Evolutionary conservation across 2,797 vertebrate species (phyloP).

Genomic region (Chloroceryle amazona): DNA sequence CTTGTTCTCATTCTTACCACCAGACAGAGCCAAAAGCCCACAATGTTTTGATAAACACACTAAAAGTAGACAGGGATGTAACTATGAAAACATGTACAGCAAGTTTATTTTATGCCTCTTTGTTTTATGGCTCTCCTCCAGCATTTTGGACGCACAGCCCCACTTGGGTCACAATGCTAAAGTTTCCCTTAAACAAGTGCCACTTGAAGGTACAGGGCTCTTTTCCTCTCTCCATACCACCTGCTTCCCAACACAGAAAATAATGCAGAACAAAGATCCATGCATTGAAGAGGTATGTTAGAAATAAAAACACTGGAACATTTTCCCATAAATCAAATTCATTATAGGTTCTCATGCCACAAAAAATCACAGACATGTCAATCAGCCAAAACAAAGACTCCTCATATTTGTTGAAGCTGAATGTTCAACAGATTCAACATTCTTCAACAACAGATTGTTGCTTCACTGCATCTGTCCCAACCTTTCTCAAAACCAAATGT

Average conservation of each 20-base stretch:
- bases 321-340: background rate
- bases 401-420: background rate
- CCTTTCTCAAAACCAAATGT: background rate
- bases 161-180: constrained; percentile 4
- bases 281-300: background rate
- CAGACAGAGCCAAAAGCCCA: background rate
- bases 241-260: background rate
- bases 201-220: background rate
- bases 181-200: constrained; percentile 40
- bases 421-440: background rate
- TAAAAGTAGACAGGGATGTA: background rate
- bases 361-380: background rate
- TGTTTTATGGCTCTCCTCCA: constrained; percentile 40
- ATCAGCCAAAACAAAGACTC: background rate
- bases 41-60: constrained; percentile 27
- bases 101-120: constrained; percentile 13
- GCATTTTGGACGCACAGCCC: background rate
- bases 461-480: background rate
- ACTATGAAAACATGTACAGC: constrained; percentile 1
- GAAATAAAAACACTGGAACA: background rate
- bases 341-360: background rate
- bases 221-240: background rate
- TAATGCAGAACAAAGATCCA: background rate
- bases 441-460: background rate
- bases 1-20: background rate